phyloP scores from a whole-genome alignment of 2,113 vertebrate species.

The Cochlearius cochlearius region DNA sequence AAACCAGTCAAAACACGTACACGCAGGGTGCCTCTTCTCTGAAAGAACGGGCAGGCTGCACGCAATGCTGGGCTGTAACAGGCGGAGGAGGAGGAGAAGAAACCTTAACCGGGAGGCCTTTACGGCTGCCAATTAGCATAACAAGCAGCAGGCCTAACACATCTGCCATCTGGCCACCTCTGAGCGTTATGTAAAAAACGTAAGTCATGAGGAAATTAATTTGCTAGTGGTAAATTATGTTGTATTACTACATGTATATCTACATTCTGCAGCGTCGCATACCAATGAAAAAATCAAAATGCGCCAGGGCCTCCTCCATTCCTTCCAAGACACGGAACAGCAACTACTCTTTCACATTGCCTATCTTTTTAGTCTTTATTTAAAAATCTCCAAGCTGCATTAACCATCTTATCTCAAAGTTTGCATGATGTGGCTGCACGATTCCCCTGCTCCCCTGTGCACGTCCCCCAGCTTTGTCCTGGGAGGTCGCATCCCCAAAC shows the following conservation, averaged over 20 bases:
- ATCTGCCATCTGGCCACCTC: conserved; percentile 17
- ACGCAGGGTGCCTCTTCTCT: neutral
- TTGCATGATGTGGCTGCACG: neutral
- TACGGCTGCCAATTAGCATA: neutral
- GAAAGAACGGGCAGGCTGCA: neutral
- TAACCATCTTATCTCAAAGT: neutral
- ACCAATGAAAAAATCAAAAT: neutral
- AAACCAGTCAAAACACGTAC: accelerated
- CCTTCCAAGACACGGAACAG: neutral
- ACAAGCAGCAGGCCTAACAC: neutral
- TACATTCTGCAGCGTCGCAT: neutral
- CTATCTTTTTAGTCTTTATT: neutral
- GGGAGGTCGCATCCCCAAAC: neutral
- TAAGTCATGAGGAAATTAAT: neutral
- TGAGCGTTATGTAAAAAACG: neutral
- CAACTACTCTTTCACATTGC: neutral
- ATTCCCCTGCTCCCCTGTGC: neutral
- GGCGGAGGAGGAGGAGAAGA: neutral
- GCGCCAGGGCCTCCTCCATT: accelerated
- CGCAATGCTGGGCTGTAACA: neutral
- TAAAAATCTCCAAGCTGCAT: neutral
- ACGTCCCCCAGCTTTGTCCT: neutral
- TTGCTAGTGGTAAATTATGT: neutral
- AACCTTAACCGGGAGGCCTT: neutral
- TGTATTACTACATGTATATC: too few species aligned